Percentiles rank a stretch among this genome's conserved stretches.
Evolutionary conservation across 2,797 vertebrate species (phyloP).

Genomic region (Siniperca obscura): DNA sequence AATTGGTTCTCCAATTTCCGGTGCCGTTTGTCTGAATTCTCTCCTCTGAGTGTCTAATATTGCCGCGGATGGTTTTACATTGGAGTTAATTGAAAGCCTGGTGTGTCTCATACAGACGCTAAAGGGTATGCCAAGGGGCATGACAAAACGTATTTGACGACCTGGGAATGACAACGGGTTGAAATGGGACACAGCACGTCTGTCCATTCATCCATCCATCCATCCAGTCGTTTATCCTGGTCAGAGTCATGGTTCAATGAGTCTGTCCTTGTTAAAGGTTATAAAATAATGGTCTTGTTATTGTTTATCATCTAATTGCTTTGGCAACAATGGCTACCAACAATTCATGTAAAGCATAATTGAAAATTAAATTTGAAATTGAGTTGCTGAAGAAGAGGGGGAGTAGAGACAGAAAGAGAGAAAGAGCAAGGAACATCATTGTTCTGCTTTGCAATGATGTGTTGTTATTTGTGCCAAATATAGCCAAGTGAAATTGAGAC

Average conservation of each 20-base stretch:
- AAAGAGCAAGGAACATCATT: slow-evolving; percentile 3
- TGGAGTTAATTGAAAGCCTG: no score
- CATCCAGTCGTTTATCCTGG: background rate
- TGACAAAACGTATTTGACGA: no score
- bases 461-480: slow-evolving; percentile 25
- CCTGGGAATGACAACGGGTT: no score
- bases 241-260: slow-evolving; percentile 10
- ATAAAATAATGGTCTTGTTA: slow-evolving; percentile 17
- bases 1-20: no score
- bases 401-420: background rate
- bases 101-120: no score
- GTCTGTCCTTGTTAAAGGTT: slow-evolving; percentile 35
- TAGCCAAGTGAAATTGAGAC: slow-evolving; percentile 27
- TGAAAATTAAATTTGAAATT: slow-evolving; percentile 42
- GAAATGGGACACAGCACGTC: no score
- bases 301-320: slow-evolving; percentile 43
- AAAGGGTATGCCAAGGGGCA: no score
- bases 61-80: no score
- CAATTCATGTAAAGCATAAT: slow-evolving; percentile 18
- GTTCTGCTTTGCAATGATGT: slow-evolving; percentile 23
- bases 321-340: slow-evolving; percentile 28
- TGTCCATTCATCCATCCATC: slow-evolving; percentile 2
- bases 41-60: no score
- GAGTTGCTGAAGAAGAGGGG: slow-evolving; percentile 2
- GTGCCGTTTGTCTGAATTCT: no score